Evolutionary conservation across 2,113 vertebrate genomes (phyloP).

Genomic region (Nanger granti): DNA sequence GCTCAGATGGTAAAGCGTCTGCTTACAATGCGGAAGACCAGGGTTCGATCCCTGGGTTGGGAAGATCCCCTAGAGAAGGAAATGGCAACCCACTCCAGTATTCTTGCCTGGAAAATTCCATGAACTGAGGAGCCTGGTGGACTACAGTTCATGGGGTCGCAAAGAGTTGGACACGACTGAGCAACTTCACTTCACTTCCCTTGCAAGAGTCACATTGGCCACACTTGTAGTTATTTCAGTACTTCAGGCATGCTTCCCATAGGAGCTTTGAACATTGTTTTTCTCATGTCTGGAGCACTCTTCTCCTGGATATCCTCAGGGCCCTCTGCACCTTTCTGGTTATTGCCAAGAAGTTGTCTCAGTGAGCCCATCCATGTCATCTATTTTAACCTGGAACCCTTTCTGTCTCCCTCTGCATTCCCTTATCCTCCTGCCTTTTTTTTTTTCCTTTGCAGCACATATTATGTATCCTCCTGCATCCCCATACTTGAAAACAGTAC

Average conservation of each 20-base stretch:
- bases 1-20: too few species aligned
- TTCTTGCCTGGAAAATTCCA: too few species aligned
- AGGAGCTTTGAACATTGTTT: background rate
- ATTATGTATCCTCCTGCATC: background rate
- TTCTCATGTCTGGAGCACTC: background rate
- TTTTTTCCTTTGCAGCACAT: background rate
- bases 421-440: background rate
- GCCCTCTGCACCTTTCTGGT: background rate
- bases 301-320: background rate
- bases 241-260: background rate
- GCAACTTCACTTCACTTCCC: background rate
- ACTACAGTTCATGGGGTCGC: too few species aligned
- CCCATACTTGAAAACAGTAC: background rate
- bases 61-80: too few species aligned
- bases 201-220: background rate
- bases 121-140: too few species aligned
- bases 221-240: background rate
- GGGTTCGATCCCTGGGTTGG: too few species aligned
- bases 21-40: too few species aligned
- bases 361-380: background rate
- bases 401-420: background rate
- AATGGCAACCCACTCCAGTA: too few species aligned
- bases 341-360: background rate
- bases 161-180: too few species aligned
- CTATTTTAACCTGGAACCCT: background rate